Evolutionary conservation across 2,113 vertebrate species (phyloP).

Genomic region (Caranx ignobilis): DNA sequence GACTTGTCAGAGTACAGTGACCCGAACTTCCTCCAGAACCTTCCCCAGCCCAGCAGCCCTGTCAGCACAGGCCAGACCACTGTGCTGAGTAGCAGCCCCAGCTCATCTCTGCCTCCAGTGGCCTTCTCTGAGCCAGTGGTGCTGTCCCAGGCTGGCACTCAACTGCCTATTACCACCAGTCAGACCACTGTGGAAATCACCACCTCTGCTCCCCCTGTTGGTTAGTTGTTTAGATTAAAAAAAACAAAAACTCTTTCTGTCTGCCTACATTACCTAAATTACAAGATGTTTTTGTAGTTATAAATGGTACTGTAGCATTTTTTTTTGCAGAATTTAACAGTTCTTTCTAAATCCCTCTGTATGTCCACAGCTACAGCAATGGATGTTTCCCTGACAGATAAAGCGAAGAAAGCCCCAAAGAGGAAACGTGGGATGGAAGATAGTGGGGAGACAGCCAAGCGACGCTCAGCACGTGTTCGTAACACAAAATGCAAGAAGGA

Average conservation of each 20-base stretch:
- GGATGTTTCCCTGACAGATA: conserved; percentile 88
- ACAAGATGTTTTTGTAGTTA: not conserved
- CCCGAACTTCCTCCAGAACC: conserved; percentile 80
- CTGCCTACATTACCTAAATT: not conserved
- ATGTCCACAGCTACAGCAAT: conserved; percentile 74
- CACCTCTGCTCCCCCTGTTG: conserved; percentile 72
- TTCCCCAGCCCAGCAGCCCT: conserved; percentile 83
- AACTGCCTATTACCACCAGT: conserved; percentile 67
- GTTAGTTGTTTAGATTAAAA: conserved; percentile 78
- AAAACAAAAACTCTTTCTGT: not conserved
- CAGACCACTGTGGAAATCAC: conserved; percentile 85
- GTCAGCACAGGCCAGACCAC: conserved; percentile 84
- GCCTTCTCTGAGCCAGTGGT: conserved; percentile 70
- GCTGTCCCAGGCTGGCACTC: conserved; percentile 57
- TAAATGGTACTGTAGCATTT: not conserved
- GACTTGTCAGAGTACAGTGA: conserved; percentile 93
- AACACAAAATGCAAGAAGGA: conserved; percentile 99
- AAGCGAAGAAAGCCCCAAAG: conserved; percentile 93
- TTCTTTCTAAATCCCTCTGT: not conserved
- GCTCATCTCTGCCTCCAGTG: conserved; percentile 75
- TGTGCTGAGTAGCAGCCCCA: conserved; percentile 81
- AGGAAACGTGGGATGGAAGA: conserved; percentile 92
- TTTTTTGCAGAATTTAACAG: not conserved
- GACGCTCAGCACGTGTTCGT: conserved; percentile 95
- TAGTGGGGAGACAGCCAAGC: conserved; percentile 93